A percentile compares a stretch with the other conserved stretches of the same genome.
Conservation (phyloP, 2,113 vertebrate species). For the Gobiocypris rarus region DNA sequence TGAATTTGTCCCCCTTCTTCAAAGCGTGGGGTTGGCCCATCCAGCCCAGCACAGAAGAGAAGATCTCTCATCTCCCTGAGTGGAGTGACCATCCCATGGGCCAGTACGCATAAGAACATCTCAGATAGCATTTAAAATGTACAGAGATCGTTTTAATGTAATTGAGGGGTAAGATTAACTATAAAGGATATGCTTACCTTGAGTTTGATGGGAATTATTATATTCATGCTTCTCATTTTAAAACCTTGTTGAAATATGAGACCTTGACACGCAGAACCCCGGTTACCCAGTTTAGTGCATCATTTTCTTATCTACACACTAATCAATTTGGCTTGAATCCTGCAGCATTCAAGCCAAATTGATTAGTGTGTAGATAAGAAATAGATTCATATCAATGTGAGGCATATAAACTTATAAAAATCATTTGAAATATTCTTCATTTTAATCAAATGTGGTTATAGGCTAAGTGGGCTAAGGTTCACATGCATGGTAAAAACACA, state of each 20-base stretch:
- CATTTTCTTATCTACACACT: too few species aligned
- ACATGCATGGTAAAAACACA: not conserved
- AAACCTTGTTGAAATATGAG: too few species aligned
- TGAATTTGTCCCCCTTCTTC: conserved; percentile 79
- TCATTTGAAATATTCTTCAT: not conserved
- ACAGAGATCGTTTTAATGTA: not conserved
- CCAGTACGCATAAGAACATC: conserved; percentile 48
- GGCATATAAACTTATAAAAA: not conserved
- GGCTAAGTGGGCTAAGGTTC: not conserved
- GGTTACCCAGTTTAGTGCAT: too few species aligned
- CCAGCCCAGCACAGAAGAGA: conserved; percentile 60
- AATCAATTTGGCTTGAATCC: too few species aligned
- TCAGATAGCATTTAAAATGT: not conserved
- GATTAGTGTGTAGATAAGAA: not conserved
- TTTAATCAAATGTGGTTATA: not conserved
- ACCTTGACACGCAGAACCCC: too few species aligned
- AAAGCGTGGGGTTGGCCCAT: conserved; percentile 84
- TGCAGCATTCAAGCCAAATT: too few species aligned
- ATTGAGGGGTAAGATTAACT: not conserved
- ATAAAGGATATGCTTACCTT: not conserved
- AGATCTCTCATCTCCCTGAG: conserved; percentile 69
- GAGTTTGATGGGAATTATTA: not conserved
- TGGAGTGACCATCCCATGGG: conserved; percentile 80
- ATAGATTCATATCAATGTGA: not conserved
- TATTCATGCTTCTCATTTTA: not conserved